Percentiles rank a stretch among this genome's conserved stretches.
phyloP scores from a whole-genome alignment of 53 echinoderm and acorn worm genomes.

The Hippasteria phrygiana region DNA sequence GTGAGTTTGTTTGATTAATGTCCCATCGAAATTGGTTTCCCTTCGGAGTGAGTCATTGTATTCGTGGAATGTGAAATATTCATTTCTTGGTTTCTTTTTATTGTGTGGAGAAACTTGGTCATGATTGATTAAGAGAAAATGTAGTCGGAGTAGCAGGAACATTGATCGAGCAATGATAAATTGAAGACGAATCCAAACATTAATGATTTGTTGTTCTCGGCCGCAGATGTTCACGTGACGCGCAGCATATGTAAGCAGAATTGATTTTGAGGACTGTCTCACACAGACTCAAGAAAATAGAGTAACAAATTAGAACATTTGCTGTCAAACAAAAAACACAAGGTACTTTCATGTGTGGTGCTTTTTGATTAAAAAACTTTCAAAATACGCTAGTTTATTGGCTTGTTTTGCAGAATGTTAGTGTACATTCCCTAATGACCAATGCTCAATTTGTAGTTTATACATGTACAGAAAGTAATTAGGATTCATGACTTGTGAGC shows the following conservation, averaged over 20 bases:
- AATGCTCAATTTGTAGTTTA: conserved; percentile 16
- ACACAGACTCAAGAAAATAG: too few species aligned
- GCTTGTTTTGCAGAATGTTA: background rate
- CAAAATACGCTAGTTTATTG: background rate
- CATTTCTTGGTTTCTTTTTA: background rate
- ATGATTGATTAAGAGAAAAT: background rate
- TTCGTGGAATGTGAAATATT: background rate
- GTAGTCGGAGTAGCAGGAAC: background rate
- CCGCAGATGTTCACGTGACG: background rate
- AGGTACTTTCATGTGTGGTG: background rate
- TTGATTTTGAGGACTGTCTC: too few species aligned
- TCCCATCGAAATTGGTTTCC: background rate
- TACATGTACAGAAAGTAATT: background rate
- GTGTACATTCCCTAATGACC: background rate
- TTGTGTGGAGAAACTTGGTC: background rate
- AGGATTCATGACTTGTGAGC: background rate
- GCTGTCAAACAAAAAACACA: too few species aligned
- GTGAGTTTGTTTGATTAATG: background rate
- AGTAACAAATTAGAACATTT: too few species aligned
- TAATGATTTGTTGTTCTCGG: background rate
- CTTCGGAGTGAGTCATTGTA: background rate
- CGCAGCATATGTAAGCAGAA: background rate
- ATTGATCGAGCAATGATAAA: background rate
- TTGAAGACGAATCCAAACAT: background rate
- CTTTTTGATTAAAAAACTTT: background rate